A percentile compares a stretch with the other conserved stretches of the same genome.
phyloP scores from a whole-genome alignment of 2,888 invertebrate species.

The Dolichopus griseipennis region DNA sequence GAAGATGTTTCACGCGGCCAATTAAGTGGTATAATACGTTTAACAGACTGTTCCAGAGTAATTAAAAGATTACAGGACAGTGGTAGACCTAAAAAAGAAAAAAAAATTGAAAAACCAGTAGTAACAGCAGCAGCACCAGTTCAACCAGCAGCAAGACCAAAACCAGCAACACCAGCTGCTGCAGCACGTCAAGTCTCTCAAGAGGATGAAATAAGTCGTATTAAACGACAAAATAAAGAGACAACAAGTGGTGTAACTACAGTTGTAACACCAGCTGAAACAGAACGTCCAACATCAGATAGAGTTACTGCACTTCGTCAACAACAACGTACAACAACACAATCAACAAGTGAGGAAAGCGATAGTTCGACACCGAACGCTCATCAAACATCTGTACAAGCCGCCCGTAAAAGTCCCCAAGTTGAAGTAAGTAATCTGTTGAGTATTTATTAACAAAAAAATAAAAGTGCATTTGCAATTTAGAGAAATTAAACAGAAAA shows the following conservation, averaged over 20 bases:
- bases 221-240: constrained; percentile 79
- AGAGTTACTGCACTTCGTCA: constrained; percentile 45
- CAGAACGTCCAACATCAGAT: constrained; percentile 48
- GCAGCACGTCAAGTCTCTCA: constrained; percentile 74
- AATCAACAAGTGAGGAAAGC: constrained; percentile 48
- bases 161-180: constrained; percentile 49
- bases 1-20: constrained; percentile 82
- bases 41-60: constrained; percentile 79
- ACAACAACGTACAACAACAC: constrained; percentile 31
- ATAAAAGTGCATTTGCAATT: constrained; percentile 26
- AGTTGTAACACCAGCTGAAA: constrained; percentile 43
- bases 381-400: constrained; percentile 44
- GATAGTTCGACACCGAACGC: constrained; percentile 43
- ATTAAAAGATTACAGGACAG: constrained; percentile 81
- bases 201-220: constrained; percentile 79
- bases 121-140: constrained; percentile 51
- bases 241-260: constrained; percentile 44
- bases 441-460: constrained; percentile 26
- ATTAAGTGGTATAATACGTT: constrained; percentile 77
- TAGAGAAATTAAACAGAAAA: not conserved
- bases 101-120: constrained; percentile 62
- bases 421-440: constrained; percentile 61
- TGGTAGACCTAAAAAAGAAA: constrained; percentile 66
- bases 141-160: constrained; percentile 44
- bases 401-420: constrained; percentile 60